These are phyloP conservation scores for Phortica magna DNA, from an alignment of 2,888 invertebrate species.

Conservation along the genomic window DNA sequence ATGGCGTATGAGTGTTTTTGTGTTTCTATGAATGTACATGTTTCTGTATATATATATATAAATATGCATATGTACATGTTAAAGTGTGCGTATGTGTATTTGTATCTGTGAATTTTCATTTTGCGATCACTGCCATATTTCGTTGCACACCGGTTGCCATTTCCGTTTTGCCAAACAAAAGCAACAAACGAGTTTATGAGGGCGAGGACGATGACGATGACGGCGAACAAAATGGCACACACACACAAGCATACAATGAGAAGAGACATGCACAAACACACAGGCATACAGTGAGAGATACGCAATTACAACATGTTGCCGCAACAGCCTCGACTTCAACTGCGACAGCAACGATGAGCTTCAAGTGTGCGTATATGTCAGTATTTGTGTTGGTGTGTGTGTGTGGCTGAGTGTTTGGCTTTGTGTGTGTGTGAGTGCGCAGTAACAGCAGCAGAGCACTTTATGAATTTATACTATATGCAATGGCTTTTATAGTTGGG, in stretches of 20 bases:
- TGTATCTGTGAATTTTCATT: conserved; percentile 37
- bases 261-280: conserved; percentile 13
- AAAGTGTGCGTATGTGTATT: conserved; percentile 8
- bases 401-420: neutral
- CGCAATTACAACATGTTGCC: conserved; percentile 70
- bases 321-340: conserved; percentile 46
- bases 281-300: conserved; percentile 60
- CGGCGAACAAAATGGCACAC: conserved; percentile 48
- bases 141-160: conserved; percentile 66
- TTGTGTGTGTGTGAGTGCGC: conserved; percentile 11
- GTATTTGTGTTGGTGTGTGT: neutral
- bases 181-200: conserved; percentile 45
- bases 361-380: conserved; percentile 2
- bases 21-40: conserved; percentile 40
- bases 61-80: neutral
- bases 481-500: conserved; percentile 31
- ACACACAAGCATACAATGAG: neutral
- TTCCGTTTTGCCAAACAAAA: conserved; percentile 59
- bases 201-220: conserved; percentile 47
- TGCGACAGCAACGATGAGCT: neutral
- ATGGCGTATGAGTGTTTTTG: conserved; percentile 60
- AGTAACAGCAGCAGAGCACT: conserved; percentile 44
- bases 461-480: conserved; percentile 60
- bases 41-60: neutral
- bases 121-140: conserved; percentile 54